phyloP scores from a whole-genome alignment of 2,888 invertebrate genomes.

The Dolichomitus sp. region DNA sequence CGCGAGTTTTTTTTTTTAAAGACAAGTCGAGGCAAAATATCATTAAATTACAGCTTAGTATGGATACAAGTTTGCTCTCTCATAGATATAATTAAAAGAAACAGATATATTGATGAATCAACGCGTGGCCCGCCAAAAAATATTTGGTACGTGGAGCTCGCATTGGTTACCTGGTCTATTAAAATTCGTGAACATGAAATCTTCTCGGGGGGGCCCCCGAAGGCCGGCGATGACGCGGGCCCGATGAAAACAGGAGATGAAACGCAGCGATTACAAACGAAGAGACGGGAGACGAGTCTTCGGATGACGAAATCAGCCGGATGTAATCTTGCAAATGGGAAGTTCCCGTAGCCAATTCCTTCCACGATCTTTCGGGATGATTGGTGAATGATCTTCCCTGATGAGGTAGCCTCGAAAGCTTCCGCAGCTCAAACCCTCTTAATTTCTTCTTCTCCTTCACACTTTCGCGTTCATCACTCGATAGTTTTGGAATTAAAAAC shows the following conservation, averaged over 20 bases:
- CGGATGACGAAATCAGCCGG: conserved; percentile 36
- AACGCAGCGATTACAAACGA: conserved; percentile 3
- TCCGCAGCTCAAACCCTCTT: not conserved
- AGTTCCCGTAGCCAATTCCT: not conserved
- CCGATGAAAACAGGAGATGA: conserved; percentile 33
- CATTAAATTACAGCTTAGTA: not conserved
- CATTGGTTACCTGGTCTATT: conserved; percentile 90
- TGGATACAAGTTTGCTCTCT: not conserved
- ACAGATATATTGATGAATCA: conserved; percentile 32
- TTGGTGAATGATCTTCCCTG: conserved; percentile 29
- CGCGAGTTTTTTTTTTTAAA: not conserved
- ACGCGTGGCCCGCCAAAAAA: conserved; percentile 49
- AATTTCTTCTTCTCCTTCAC: not conserved
- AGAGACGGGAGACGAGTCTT: conserved; percentile 46
- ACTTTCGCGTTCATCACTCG: conserved; percentile 25
- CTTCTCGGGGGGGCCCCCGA: conserved; percentile 86
- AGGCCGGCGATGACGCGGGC: conserved; percentile 88
- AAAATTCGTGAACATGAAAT: conserved; percentile 90
- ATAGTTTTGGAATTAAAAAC: not conserved
- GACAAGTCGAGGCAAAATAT: not conserved
- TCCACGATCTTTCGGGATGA: conserved; percentile 28
- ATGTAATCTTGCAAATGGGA: conserved; percentile 33
- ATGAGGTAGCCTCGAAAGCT: not conserved
- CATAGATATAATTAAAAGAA: not conserved
- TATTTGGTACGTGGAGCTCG: conserved; percentile 86